Base-by-base conservation (phyloP, 2,113 vertebrate species). In the Ceuthmochares aereus region DNA sequence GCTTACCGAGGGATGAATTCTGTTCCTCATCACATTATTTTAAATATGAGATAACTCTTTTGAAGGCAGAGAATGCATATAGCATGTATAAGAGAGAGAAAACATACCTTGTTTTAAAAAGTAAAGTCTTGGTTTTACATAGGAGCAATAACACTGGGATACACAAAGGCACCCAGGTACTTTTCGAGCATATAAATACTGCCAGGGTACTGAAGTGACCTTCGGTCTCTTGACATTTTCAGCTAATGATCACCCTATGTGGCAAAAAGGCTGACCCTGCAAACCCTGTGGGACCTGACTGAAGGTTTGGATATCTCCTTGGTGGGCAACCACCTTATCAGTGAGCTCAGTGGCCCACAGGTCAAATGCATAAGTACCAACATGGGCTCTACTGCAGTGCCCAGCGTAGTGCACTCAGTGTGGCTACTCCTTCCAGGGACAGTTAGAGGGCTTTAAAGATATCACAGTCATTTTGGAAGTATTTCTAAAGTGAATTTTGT, bases 191-290 rank as follows among this genome's bases (percentile, higher is more conserved):
- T 11, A 59, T 70, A 93, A 93, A 84, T 93, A 67, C 32, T 89
- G 86, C 42, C 91, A 89, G 83, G 68, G 60, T 89, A 74, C 76
- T 29, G 83, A 55, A 17, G 59, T 63, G 90, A 95, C 90, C 86
- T 95, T 93, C 95, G 90, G 20, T 95, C 93, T 84, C 89, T 3
- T 3, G n/a, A 59, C 45, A 88, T 86, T 95, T 96, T 70, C 76
- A 87, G 84, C 94, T 95, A 92, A 95, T 92, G 83, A 95, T 86
- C 96, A 95, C 96, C 67, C 68, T 90, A 92, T 92, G 90, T 92
- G 79, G 68, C 90, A 90, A 58, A 88, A 89, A 83, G 69, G 55
- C 83, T 92, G 87, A 92, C 79, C 83, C 37, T 92, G 64, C 18
- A 58, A 30, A 63, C 77, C 37, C 79, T 81, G 63, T 79, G 88